These are phyloP conservation scores for Parasteatoda lunata DNA, from an alignment of 2,888 invertebrate genomes.

Conservation along the genomic window DNA sequence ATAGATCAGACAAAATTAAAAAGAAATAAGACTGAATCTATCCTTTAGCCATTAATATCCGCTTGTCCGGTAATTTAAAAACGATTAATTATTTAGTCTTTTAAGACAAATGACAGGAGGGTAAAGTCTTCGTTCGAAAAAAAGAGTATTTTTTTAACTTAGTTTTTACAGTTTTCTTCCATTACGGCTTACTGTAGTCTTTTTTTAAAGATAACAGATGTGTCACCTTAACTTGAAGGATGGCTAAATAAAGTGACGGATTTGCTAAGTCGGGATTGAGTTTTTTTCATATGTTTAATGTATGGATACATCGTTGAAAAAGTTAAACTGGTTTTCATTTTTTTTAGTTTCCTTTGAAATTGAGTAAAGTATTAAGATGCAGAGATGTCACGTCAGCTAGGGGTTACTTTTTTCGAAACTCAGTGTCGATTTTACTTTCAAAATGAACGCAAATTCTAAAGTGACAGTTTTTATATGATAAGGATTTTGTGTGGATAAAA, in stretches of 20 bases:
- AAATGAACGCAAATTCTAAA: constrained; percentile 29
- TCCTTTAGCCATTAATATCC: constrained; percentile 52
- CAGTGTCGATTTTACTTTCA: constrained; percentile 21
- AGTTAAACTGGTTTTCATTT: constrained; percentile 46
- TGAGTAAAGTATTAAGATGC: constrained; percentile 39
- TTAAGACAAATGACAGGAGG: constrained; percentile 51
- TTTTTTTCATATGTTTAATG: constrained; percentile 39
- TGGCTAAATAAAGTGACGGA: constrained; percentile 60
- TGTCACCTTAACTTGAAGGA: constrained; percentile 51
- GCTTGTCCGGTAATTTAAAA: constrained; percentile 64
- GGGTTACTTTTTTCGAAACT: not conserved
- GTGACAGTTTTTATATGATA: constrained; percentile 37
- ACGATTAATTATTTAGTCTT: constrained; percentile 60
- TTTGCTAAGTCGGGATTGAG: constrained; percentile 24
- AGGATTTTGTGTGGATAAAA: not conserved
- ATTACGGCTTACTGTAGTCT: constrained; percentile 16
- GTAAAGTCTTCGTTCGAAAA: constrained; percentile 38
- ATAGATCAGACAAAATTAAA: not conserved
- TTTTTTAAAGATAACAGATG: constrained; percentile 36
- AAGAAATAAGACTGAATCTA: constrained; percentile 21
- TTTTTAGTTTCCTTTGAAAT: constrained; percentile 14
- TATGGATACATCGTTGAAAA: constrained; percentile 19
- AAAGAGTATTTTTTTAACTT: not conserved
- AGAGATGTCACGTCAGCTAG: constrained; percentile 13
- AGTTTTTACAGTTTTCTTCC: constrained; percentile 31